Evolutionary conservation across 2,888 invertebrate genomes (phyloP).

Genomic region (Zelleria hepariella): DNA sequence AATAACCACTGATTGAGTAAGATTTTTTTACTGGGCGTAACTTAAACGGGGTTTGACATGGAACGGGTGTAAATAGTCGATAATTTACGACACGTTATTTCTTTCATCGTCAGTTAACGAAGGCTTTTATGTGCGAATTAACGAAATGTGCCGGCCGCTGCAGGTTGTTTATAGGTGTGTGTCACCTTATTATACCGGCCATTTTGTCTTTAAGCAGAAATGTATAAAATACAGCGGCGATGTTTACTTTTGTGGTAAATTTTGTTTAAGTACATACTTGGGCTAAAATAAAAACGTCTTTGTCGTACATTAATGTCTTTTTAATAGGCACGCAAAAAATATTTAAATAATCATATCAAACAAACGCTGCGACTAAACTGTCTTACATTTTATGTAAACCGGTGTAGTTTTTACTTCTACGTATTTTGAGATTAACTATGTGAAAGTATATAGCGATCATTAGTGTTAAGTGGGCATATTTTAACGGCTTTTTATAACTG

Average conservation of each 20-base stretch:
- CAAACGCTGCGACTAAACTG: not conserved
- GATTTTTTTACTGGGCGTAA: not conserved
- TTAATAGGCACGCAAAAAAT: not conserved
- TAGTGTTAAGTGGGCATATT: not conserved
- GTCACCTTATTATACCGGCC: not conserved
- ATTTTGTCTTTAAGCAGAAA: not conserved
- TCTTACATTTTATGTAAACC: too few relatives aligned
- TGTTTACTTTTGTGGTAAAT: not conserved
- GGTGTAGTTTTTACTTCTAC: not conserved
- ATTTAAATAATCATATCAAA: not conserved
- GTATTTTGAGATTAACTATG: too few relatives aligned
- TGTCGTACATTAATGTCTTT: not conserved
- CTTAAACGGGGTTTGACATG: too few relatives aligned
- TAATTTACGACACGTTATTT: not conserved
- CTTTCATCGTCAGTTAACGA: not conserved
- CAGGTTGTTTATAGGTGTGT: not conserved
- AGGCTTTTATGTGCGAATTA: not conserved
- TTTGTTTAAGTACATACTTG: not conserved
- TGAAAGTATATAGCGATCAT: not conserved
- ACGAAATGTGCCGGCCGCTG: not conserved
- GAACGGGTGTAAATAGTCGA: not conserved
- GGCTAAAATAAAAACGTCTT: not conserved
- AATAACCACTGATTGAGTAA: not conserved
- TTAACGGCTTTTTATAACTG: not conserved
- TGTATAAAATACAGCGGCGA: not conserved